Evolutionary conservation across 2,888 invertebrate genomes (phyloP).

Genomic region (Acanthosoma haemorrhoidale): DNA sequence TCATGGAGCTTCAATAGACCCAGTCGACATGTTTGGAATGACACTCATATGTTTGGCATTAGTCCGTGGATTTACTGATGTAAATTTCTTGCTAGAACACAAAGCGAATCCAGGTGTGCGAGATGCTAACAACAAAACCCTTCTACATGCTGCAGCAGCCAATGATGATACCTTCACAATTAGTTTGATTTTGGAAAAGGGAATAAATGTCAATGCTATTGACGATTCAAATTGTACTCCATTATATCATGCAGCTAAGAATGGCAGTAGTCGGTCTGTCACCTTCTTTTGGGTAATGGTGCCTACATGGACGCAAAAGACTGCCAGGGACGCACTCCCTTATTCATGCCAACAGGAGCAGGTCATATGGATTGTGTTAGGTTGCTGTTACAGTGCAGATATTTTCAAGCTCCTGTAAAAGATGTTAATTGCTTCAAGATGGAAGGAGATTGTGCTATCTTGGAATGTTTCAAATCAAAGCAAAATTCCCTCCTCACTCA

Average conservation of each 20-base stretch:
- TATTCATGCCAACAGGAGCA: constrained; percentile 59
- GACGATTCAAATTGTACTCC: background rate
- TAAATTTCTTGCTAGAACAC: background rate
- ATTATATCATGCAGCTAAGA: background rate
- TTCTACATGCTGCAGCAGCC: background rate
- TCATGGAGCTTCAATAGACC: background rate
- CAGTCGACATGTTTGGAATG: background rate
- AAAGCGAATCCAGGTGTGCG: background rate
- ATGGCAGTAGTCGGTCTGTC: too few relatives aligned
- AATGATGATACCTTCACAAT: background rate
- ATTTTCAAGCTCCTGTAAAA: too few relatives aligned
- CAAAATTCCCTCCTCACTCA: too few relatives aligned
- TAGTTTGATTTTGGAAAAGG: background rate
- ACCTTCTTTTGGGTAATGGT: constrained; percentile 56
- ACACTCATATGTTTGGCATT: background rate
- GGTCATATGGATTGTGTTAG: constrained; percentile 28
- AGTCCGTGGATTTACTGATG: background rate
- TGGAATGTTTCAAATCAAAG: too few relatives aligned
- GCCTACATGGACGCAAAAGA: constrained; percentile 63
- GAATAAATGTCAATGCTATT: background rate
- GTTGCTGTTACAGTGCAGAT: too few relatives aligned
- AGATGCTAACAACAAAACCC: background rate
- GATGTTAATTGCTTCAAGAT: too few relatives aligned
- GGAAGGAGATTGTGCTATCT: too few relatives aligned
- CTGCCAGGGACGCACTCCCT: constrained; percentile 70